Percentiles rank a stretch among this genome's conserved stretches.
phyloP scores from a whole-genome alignment of 2,888 invertebrate species.

The Temnothorax unifasciatus region DNA sequence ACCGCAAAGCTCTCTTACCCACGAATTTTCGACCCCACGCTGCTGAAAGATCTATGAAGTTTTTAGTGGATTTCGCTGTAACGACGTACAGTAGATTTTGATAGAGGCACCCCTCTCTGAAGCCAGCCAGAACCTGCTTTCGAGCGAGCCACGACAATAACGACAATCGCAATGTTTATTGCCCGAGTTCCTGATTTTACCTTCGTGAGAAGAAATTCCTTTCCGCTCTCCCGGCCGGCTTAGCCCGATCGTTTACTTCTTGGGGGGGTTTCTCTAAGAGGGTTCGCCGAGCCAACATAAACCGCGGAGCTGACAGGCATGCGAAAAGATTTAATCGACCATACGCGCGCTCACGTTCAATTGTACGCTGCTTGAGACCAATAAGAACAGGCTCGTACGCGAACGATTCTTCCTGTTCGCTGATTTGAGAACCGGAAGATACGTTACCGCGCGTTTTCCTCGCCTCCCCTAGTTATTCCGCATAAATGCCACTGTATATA shows the following conservation, averaged over 20 bases:
- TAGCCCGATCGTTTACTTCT: slow-evolving; percentile 57
- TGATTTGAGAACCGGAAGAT: slow-evolving; percentile 60
- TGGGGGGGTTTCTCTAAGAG: slow-evolving; percentile 65
- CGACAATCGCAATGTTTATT: slow-evolving; percentile 68
- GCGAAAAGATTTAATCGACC: slow-evolving; percentile 78
- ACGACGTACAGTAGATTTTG: slow-evolving; percentile 41
- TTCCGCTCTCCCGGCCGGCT: slow-evolving; percentile 45
- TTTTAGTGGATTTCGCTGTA: slow-evolving; percentile 57
- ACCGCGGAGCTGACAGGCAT: slow-evolving; percentile 72
- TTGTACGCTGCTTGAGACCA: slow-evolving; percentile 71
- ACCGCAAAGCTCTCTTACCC: slow-evolving; percentile 38
- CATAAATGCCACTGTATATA: neutral
- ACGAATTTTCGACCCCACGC: slow-evolving; percentile 25
- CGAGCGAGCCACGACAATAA: slow-evolving; percentile 28
- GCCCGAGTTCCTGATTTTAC: slow-evolving; percentile 61
- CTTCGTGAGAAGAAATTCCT: slow-evolving; percentile 60
- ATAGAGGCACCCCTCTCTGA: slow-evolving; percentile 8
- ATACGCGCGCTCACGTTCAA: slow-evolving; percentile 71
- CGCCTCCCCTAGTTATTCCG: neutral
- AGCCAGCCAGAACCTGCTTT: neutral
- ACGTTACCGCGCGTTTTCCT: slow-evolving; percentile 3
- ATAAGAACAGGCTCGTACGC: slow-evolving; percentile 70
- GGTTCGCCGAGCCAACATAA: slow-evolving; percentile 69
- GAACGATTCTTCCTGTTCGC: slow-evolving; percentile 62
- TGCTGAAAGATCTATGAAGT: slow-evolving; percentile 33